phyloP scores from a whole-genome alignment of 37 sponge, comb jelly and placozoan species.

The Cladorhizidae sp. region DNA sequence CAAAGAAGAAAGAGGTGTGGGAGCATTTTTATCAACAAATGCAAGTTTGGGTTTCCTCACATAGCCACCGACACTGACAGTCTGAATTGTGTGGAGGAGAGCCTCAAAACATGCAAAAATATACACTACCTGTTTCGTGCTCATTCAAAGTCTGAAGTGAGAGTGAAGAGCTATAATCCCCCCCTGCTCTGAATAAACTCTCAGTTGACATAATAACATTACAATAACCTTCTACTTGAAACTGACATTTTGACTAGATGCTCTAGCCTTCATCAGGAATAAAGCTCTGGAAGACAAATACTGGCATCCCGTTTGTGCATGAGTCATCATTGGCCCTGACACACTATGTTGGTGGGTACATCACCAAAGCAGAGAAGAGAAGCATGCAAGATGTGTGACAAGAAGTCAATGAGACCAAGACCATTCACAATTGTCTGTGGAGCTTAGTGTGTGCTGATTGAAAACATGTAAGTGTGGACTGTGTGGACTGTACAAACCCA shows the following conservation, averaged over 20 bases:
- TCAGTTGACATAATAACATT: too few relatives aligned
- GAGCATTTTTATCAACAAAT: slow-evolving; percentile 18
- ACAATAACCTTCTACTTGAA: too few relatives aligned
- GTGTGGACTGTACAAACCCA: slow-evolving; percentile 56
- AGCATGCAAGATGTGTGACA: slow-evolving; percentile 55
- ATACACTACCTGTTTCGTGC: slow-evolving; percentile 45
- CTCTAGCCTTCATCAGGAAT: too few relatives aligned
- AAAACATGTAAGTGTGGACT: slow-evolving; percentile 46
- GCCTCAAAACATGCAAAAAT: slow-evolving; percentile 24
- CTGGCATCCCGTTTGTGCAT: slow-evolving; percentile 50
- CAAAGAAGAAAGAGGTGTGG: slow-evolving; percentile 16
- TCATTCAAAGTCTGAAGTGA: slow-evolving; percentile 9
- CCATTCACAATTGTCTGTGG: slow-evolving; percentile 32
- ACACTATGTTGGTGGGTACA: slow-evolving; percentile 58
- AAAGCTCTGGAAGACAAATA: slow-evolving; percentile 67
- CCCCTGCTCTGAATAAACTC: slow-evolving; percentile 35
- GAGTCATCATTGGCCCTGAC: slow-evolving; percentile 52
- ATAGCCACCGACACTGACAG: neutral
- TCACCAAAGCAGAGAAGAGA: slow-evolving; percentile 67
- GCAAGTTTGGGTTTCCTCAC: slow-evolving; percentile 61
- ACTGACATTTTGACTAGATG: too few relatives aligned
- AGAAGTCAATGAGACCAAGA: slow-evolving; percentile 26
- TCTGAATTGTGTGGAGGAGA: slow-evolving; percentile 24
- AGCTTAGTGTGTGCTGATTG: slow-evolving; percentile 31
- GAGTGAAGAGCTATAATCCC: slow-evolving; percentile 70